Evolutionary conservation across 35 echinoderm and acorn worm genomes (phyloP).

Genomic region (Ophiothrix spiculata): DNA sequence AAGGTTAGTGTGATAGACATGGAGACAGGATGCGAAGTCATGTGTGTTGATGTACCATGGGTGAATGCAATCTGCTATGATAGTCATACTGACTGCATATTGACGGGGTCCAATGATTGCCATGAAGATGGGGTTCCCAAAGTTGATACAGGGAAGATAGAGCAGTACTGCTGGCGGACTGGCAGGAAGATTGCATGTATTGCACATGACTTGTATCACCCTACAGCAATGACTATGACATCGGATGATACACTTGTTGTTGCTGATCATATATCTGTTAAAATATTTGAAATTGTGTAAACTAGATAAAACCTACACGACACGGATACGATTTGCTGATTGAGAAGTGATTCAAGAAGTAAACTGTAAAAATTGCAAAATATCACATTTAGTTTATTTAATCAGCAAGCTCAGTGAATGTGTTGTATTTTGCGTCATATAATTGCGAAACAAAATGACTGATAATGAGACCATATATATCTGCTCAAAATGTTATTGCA

Average conservation of each 20-base stretch:
- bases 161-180: background rate
- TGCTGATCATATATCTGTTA: background rate
- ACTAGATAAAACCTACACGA: too few species aligned
- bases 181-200: background rate
- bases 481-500: too few species aligned
- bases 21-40: background rate
- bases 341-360: too few species aligned
- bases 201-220: background rate
- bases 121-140: background rate
- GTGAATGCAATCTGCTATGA: background rate
- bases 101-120: background rate
- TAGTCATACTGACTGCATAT: background rate
- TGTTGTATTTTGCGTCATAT: too few species aligned
- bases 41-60: background rate
- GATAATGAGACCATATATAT: too few species aligned
- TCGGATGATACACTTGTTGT: background rate
- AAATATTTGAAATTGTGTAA: conserved; percentile 8
- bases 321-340: too few species aligned
- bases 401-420: too few species aligned
- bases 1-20: background rate
- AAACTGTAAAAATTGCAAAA: too few species aligned
- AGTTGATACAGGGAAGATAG: background rate
- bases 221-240: background rate
- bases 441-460: too few species aligned
- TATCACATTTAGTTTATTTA: too few species aligned